Conservation (phyloP, 2,888 invertebrate genomes). For the Bruchidius siliquastri region DNA sequence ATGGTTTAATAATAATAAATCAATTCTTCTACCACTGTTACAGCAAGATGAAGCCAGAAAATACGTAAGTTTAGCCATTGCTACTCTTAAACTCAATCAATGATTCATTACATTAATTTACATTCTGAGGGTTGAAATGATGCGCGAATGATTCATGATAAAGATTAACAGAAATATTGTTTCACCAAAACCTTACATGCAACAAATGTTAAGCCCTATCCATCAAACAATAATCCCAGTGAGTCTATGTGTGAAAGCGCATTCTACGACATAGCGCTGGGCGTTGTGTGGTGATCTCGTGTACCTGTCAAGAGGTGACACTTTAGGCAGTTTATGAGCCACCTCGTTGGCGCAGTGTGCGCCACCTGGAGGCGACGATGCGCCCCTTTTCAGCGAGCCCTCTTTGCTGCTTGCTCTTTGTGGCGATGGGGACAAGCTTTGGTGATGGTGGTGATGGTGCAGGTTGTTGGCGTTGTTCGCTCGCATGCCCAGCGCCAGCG, state of each 20-base stretch:
- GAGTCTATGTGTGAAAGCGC: neutral
- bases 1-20: too few species aligned
- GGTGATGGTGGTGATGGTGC: slow-evolving; percentile 32
- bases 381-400: slow-evolving; percentile 47
- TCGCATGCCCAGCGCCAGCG: slow-evolving; percentile 56
- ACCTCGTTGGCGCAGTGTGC: slow-evolving; percentile 13
- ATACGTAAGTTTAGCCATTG: too few species aligned
- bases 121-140: too few species aligned
- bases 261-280: neutral
- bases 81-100: too few species aligned
- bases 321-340: slow-evolving; percentile 44
- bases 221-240: neutral
- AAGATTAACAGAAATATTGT: neutral
- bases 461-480: slow-evolving; percentile 44
- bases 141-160: too few species aligned
- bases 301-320: slow-evolving; percentile 47
- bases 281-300: neutral
- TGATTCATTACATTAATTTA: too few species aligned
- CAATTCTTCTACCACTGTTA: too few species aligned
- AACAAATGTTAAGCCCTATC: neutral
- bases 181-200: neutral
- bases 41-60: too few species aligned
- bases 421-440: slow-evolving; percentile 44
- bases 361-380: slow-evolving; percentile 43
- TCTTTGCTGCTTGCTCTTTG: slow-evolving; percentile 50